Percentiles rank a stretch among this genome's conserved stretches.
phyloP scores from a whole-genome alignment of 2,113 vertebrate genomes.

The Erythrolamprus reginae region DNA sequence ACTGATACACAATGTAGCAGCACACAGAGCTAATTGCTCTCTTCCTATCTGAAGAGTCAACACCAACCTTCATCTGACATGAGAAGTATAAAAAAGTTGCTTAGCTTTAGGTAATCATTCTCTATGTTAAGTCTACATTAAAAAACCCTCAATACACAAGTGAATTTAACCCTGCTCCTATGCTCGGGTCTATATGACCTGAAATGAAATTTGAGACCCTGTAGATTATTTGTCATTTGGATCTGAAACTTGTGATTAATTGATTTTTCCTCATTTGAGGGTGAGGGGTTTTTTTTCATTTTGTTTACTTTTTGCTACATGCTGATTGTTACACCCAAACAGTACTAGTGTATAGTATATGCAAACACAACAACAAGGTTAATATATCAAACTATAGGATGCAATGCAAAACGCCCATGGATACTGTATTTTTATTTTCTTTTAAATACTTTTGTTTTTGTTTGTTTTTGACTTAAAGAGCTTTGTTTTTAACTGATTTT shows the following conservation, averaged over 20 bases:
- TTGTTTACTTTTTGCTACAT: too few relatives aligned
- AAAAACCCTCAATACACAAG: background rate
- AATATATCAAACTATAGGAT: background rate
- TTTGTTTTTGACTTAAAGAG: background rate
- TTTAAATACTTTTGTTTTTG: background rate
- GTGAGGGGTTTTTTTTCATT: too few relatives aligned
- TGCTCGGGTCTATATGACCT: too few relatives aligned
- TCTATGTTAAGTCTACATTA: background rate
- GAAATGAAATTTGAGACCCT: too few relatives aligned
- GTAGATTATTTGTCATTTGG: too few relatives aligned
- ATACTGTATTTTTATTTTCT: background rate
- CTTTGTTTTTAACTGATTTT: background rate
- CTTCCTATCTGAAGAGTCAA: constrained; percentile 79
- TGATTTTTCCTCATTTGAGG: too few relatives aligned
- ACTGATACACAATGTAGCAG: constrained; percentile 90
- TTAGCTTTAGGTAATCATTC: background rate
- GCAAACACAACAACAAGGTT: too few relatives aligned
- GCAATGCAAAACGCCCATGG: background rate
- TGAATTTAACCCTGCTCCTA: too few relatives aligned
- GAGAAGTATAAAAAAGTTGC: background rate
- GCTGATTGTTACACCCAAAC: too few relatives aligned
- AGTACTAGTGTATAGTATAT: too few relatives aligned
- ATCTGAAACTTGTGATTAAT: too few relatives aligned
- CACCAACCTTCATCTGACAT: constrained; percentile 80
- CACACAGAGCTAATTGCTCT: constrained; percentile 88